A percentile compares a stretch with the other conserved stretches of the same genome.
phyloP scores from a whole-genome alignment of 2,797 vertebrate species.

The Manis crassicaudata region DNA sequence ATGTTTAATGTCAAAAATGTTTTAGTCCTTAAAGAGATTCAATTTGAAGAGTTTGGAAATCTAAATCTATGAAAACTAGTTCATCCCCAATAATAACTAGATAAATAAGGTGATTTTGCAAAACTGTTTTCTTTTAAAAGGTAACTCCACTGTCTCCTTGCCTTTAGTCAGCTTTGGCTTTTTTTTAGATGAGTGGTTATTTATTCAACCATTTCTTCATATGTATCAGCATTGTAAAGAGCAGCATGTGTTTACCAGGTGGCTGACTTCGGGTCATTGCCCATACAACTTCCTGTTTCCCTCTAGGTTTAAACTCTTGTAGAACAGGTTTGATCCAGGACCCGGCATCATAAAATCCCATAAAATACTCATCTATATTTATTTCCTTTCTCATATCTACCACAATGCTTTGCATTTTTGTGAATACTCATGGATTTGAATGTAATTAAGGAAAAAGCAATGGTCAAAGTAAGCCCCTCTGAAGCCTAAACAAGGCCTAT shows the following conservation, averaged over 20 bases:
- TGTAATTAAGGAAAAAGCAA: neutral
- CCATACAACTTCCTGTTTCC: neutral
- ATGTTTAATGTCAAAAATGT: neutral
- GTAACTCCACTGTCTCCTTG: neutral
- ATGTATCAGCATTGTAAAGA: neutral
- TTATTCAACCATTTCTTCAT: neutral
- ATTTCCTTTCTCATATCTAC: neutral
- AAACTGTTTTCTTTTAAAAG: neutral
- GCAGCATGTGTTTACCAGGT: neutral
- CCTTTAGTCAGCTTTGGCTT: neutral
- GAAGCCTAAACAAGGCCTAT: neutral
- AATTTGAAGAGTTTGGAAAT: slow-evolving; percentile 1
- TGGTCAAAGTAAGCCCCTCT: neutral
- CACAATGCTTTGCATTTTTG: neutral
- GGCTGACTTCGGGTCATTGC: neutral
- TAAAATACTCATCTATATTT: neutral
- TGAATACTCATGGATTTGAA: neutral
- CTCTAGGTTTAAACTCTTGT: neutral
- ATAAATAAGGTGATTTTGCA: neutral
- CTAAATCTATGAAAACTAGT: neutral
- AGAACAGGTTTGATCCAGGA: neutral
- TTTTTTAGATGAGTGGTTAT: neutral
- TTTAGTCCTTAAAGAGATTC: neutral
- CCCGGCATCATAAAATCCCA: neutral
- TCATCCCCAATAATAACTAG: neutral